Evolutionary conservation across 1,140 invertebrate species (phyloP), one percentile per base, ranked within the genome.

Genomic region (Pseudomyrmex sp.): DNA sequence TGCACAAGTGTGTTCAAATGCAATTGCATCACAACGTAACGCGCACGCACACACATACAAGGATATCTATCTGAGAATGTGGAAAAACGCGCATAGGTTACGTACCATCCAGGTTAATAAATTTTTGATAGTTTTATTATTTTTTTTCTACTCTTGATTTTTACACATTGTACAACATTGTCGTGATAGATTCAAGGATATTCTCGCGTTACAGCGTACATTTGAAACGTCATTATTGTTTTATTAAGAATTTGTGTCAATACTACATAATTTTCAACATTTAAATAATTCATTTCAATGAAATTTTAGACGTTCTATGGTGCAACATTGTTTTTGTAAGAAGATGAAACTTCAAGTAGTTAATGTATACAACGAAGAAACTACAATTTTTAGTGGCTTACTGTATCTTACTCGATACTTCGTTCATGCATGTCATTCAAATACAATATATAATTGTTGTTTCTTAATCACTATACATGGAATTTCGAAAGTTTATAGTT

Each of bases 41-140:
- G n/a, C n/a, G 18, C 26, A 23, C 1, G 26, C 26, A 20, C 18
- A 66, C n/a, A 7, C 5, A 7, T 7, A 7, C 35, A 35, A 35
- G 4, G 4, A 35, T 35, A 35, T 35, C 35, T 46, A 46, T 63
- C 0, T 35, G 20, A 26, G 74, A 66, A 54, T 50, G n/a, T 62
- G 7, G 2, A 63, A 79, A 66, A 66, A 35, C 5, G 35, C 35
- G 35, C n/a, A 35, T 35, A 68, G 23, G 23, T 84, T 87, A 88
- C 74, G 8, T 80, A n/a, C 86, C 86, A 88, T 88, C 59, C 85
- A 87, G 72, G 54, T 56, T n/a, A 18, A 18, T 10, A 54, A 26
- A 58, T 84, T 35, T 35, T 72, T 54, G 62, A 54, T 54, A 54
- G 26, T 10, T 69, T 69, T 7, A 5, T 7, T 68, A 46, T 58